Conservation (phyloP, 2,888 invertebrate species). For the Macaria liturata region DNA sequence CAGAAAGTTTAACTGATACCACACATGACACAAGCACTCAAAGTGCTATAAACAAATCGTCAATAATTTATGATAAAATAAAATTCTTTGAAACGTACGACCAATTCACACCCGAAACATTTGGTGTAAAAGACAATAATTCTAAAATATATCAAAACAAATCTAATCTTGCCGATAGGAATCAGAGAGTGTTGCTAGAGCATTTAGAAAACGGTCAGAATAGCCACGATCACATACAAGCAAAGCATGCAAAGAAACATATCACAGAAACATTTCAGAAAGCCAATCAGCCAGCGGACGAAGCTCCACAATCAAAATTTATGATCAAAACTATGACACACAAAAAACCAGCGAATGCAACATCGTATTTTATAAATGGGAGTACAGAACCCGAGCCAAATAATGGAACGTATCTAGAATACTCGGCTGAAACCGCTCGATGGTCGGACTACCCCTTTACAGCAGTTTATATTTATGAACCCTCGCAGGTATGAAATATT, state of each 20-base stretch:
- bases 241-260: slow-evolving; percentile 52
- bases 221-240: slow-evolving; percentile 39
- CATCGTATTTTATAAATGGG: slow-evolving; percentile 8
- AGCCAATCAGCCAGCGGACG: background rate
- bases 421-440: slow-evolving; percentile 32
- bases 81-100: slow-evolving; percentile 74
- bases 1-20: background rate
- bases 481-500: slow-evolving; percentile 52
- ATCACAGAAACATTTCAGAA: slow-evolving; percentile 29
- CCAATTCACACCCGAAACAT: slow-evolving; percentile 44
- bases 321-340: slow-evolving; percentile 3
- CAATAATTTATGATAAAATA: slow-evolving; percentile 57
- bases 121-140: slow-evolving; percentile 22
- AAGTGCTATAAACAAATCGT: slow-evolving; percentile 11
- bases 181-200: slow-evolving; percentile 42
- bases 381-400: slow-evolving; percentile 15
- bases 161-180: slow-evolving; percentile 27
- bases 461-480: slow-evolving; percentile 67
- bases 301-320: slow-evolving; percentile 7
- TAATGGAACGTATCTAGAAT: slow-evolving; percentile 15
- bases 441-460: slow-evolving; percentile 65
- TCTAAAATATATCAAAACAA: slow-evolving; percentile 22
- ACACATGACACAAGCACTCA: background rate
- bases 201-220: slow-evolving; percentile 42
- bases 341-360: slow-evolving; percentile 7